Evolutionary conservation across 2,888 invertebrate genomes (phyloP).

Genomic region (Plagodis pulveraria): DNA sequence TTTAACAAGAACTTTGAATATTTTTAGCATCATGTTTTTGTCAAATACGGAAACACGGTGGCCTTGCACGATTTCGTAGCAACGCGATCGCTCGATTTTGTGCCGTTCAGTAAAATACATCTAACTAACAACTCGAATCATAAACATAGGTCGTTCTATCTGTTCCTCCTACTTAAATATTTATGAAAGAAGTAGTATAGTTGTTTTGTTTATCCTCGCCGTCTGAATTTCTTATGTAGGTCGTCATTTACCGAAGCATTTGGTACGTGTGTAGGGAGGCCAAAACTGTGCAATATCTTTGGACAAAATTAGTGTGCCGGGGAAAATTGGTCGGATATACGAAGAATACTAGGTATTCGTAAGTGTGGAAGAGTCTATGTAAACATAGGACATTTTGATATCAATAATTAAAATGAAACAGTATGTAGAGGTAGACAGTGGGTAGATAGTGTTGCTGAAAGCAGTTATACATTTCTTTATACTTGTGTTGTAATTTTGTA

Average conservation of each 20-base stretch:
- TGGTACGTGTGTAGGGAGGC: conserved; percentile 49
- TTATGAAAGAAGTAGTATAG: conserved; percentile 61
- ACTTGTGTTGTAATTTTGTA: no score
- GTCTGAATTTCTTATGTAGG: conserved; percentile 65
- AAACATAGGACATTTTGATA: no score
- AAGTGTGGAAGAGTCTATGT: no score
- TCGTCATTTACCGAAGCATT: conserved; percentile 62
- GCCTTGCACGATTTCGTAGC: conserved; percentile 48
- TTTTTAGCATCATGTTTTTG: conserved; percentile 41
- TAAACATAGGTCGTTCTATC: conserved; percentile 41
- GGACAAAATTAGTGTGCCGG: conserved; percentile 60
- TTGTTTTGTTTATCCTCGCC: conserved; percentile 62
- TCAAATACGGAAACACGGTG: conserved; percentile 46
- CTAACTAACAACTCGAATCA: conserved; percentile 40
- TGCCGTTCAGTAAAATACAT: conserved; percentile 33
- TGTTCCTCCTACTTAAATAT: conserved; percentile 56
- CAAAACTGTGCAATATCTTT: conserved; percentile 47
- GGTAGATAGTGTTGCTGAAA: no score
- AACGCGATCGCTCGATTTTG: conserved; percentile 38
- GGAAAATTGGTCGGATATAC: conserved; percentile 33
- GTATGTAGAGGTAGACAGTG: no score
- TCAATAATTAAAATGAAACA: no score
- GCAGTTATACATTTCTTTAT: no score
- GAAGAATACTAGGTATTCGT: conserved; percentile 1
- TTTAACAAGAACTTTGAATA: conserved; percentile 26